phyloP scores from a whole-genome alignment of 2,113 vertebrate species.

The Brachyistius frenatus region DNA sequence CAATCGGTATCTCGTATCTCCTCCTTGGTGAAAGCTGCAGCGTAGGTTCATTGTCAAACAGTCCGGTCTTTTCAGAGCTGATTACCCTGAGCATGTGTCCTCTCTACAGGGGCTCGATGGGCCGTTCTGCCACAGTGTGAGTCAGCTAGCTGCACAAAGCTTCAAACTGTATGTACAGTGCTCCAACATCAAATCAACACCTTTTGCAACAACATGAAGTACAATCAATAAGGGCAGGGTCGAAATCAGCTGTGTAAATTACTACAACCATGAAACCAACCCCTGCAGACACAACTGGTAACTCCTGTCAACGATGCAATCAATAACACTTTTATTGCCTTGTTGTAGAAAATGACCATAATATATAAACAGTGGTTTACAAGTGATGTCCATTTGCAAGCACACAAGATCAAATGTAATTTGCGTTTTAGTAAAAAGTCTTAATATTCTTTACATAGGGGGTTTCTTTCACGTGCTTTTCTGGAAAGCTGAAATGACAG shows the following conservation, averaged over 20 bases:
- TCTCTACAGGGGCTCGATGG: slow-evolving; percentile 71
- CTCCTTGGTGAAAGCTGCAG: slow-evolving; percentile 45
- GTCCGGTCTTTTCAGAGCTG: slow-evolving; percentile 71
- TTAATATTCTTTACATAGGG: background rate
- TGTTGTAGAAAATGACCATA: background rate
- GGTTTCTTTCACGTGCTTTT: background rate
- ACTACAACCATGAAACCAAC: background rate
- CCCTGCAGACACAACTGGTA: background rate
- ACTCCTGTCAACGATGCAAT: background rate
- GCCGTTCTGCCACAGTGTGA: slow-evolving; percentile 65
- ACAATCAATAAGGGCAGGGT: background rate
- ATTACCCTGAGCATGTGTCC: slow-evolving; percentile 78
- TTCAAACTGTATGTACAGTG: slow-evolving; percentile 15
- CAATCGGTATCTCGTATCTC: slow-evolving; percentile 36
- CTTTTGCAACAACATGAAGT: slow-evolving; percentile 9
- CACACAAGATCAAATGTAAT: background rate
- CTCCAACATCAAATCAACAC: slow-evolving; percentile 34
- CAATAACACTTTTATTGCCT: background rate
- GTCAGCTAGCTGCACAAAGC: slow-evolving; percentile 49
- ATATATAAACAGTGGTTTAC: background rate
- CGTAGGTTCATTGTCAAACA: slow-evolving; percentile 52
- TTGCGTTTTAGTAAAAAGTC: background rate
- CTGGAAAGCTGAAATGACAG: slow-evolving; percentile 1
- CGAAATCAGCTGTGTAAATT: background rate
- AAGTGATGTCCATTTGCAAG: background rate